These are phyloP conservation scores for Cathartes aura DNA, from an alignment of 2,113 vertebrate genomes.

Conservation along the genomic window DNA sequence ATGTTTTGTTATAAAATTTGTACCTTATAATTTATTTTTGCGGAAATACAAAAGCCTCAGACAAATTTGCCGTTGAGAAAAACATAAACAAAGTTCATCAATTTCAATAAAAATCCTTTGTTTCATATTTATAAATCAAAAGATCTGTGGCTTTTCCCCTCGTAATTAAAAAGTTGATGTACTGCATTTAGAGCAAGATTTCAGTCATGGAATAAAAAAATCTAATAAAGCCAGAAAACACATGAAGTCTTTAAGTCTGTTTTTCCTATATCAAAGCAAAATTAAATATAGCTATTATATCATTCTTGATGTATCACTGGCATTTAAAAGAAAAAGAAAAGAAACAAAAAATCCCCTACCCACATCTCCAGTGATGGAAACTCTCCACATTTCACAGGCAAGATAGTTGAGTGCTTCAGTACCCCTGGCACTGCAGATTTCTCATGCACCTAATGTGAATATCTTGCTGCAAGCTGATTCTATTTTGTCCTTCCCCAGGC, in stretches of 20 bases:
- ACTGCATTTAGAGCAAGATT: background rate
- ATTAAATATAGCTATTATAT: background rate
- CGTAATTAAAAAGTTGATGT: background rate
- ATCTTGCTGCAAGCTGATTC: background rate
- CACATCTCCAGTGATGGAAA: background rate
- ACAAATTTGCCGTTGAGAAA: background rate
- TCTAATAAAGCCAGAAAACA: background rate
- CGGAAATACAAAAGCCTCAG: background rate
- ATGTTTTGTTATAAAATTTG: background rate
- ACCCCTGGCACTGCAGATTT: background rate
- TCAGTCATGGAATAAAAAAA: background rate
- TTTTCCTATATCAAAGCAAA: background rate
- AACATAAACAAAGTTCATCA: background rate
- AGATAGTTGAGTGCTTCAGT: background rate
- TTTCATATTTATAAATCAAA: background rate
- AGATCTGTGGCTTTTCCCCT: fast-evolving
- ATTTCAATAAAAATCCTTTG: background rate
- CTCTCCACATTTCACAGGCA: background rate
- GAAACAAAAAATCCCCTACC: background rate
- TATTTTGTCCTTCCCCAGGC: background rate
- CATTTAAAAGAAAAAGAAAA: background rate
- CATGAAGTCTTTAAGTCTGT: background rate
- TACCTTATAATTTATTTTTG: background rate
- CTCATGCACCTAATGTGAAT: background rate
- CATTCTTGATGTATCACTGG: background rate